These are phyloP conservation scores for Notoglanidium macrostoma DNA, from an alignment of 2,797 vertebrate genomes.

Conservation along the genomic window DNA sequence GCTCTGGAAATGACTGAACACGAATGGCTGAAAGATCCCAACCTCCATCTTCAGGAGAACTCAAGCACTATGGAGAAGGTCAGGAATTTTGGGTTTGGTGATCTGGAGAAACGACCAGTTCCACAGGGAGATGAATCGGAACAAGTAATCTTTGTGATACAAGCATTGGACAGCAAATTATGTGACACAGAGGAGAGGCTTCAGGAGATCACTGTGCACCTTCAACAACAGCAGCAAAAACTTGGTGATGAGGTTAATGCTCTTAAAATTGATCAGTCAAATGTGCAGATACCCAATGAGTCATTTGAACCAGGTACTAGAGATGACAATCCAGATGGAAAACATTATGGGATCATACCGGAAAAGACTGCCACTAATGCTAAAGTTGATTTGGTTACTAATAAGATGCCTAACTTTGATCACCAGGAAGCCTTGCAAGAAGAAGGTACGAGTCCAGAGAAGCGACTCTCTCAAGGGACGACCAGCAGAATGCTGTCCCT, in stretches of 20 bases:
- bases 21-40: constrained; percentile 72
- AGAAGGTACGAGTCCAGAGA: constrained; percentile 10
- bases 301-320: constrained; percentile 56
- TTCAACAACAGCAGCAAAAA: constrained; percentile 82
- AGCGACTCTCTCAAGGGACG: constrained; percentile 19
- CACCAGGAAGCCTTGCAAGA: constrained; percentile 4
- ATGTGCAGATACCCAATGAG: constrained; percentile 74
- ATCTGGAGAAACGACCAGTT: constrained; percentile 65
- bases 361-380: constrained; percentile 11
- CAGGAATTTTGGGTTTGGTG: constrained; percentile 69
- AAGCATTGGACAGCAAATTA: constrained; percentile 87
- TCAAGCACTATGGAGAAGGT: neutral
- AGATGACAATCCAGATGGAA: constrained; percentile 57
- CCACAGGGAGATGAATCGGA: constrained; percentile 72
- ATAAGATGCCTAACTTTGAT: constrained; percentile 16
- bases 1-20: constrained; percentile 84
- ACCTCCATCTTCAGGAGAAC: constrained; percentile 59
- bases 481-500: constrained; percentile 67
- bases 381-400: neutral
- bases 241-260: neutral
- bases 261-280: constrained; percentile 61
- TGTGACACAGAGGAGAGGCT: constrained; percentile 89
- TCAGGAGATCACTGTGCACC: constrained; percentile 82
- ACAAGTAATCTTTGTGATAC: constrained; percentile 84
- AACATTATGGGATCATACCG: constrained; percentile 73